Base-by-base conservation (phyloP, 1,140 invertebrate genomes). In the Trichonephila clavipes region DNA sequence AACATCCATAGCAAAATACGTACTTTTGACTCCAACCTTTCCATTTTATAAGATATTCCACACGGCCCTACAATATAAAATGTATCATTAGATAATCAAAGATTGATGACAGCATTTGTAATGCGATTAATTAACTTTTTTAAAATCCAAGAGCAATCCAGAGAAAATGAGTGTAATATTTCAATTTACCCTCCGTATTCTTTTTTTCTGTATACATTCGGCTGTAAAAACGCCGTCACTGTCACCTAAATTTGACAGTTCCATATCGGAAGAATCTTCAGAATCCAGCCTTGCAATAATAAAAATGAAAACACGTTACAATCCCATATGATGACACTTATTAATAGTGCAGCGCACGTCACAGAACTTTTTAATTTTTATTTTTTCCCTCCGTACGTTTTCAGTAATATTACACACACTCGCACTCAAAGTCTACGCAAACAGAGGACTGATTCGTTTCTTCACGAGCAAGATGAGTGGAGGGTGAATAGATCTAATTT, bases 11-110 rank as follows among this genome's bases (percentile, higher is more conserved):
- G 5, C n/a, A 90, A 51, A 77, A 90, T 90, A 90, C 88, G 51
- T 81, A 90, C 88, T 90, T 90, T 82, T 90, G 88, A 95, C 98
- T 98, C 98, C 98, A 99, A 94, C 98, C 98, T 97, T 99, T 99
- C 98, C 98, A 99, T 97, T 99, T 99, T 64, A 99, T 98, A 95
- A 98, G 97, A 96, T 99, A 99, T 96, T 99, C 98, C 94, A 98
- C 97, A 95, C 97, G 97, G 93, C 98, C 98, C 98, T 99, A 96
- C 66, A 97, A 88, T 59, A 72, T 64, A 88, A 51, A 89, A 66
- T 44, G 34, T 69, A 44, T 77, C 8, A 77, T 89, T 72, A 89
- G 21, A 16, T 24, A 72, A 89, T 69, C 64, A 44, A 62, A 40
- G 18, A 34, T 34, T 34, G 83, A 86, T 19, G 59, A 34, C 28